Evolutionary conservation across 2,797 vertebrate species (phyloP), one percentile per base, ranked within the genome.

Genomic region (Amblyopsis hoosieri): DNA sequence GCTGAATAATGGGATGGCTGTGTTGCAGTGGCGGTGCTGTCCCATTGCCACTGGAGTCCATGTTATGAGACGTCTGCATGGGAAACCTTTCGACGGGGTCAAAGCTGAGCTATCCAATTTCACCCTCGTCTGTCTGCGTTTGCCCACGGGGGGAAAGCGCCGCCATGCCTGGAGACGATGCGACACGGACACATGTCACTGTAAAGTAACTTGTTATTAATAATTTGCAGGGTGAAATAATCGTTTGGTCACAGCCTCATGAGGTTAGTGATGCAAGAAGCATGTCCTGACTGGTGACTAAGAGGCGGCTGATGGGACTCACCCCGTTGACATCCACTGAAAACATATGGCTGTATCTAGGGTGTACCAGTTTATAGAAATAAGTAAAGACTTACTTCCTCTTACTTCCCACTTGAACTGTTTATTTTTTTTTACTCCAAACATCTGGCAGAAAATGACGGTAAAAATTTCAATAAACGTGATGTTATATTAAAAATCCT

Each of bases 171-270:
- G 67, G 56, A 78, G 76, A 60, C 11, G 65, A 47, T 75, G 69
- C 78, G 67, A 77, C 72, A 62, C 57, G 63, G 81, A 79, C 29
- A 33, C 23, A n/a, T 54, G 59, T 47, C 56, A 67, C 64, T 10
- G 60, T 72, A 65, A 84, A 80, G 77, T 81, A 67, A 82, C 83
- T 85, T 71, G 72, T 81, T 82, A 84, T 82, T 83, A 84, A 83
- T 87, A 54, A 82, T 84, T 79, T 67, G 63, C 42, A 74, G 69
- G 71, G 52, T 78, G 79, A 81, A 83, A 83, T 85, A 83, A 83
- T 85, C 73, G 77, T 84, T 89, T 78, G 76, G 85, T 75, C 72
- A 68, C 64, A 65, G 75, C 57, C 79, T 76, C 63, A 71, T 69
- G 76, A 77, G 74, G 74, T 67, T 78, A 77, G 77, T 64, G 80